phyloP scores from a whole-genome alignment of 2,888 invertebrate genomes.

The Terebella lapidaria region DNA sequence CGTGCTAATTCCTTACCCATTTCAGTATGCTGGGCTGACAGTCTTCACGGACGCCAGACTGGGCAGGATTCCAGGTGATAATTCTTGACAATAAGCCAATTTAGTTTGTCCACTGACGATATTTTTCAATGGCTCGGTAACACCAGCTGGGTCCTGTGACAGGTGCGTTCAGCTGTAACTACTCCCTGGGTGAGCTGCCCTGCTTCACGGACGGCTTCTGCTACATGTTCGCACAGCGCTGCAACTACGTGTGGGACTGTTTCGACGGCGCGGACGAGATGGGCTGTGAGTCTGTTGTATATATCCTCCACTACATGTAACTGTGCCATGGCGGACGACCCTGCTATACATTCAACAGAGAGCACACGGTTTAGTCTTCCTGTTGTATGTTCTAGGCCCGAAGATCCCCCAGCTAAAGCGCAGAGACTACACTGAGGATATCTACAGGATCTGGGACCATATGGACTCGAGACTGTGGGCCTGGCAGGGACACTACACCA shows the following conservation, averaged over 20 bases:
- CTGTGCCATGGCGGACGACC: too few species aligned
- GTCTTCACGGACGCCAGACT: neutral
- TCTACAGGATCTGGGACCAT: neutral
- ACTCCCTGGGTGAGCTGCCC: neutral
- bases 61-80: neutral
- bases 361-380: too few species aligned
- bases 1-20: too few species aligned
- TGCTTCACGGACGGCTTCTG: slow-evolving; percentile 3
- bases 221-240: neutral
- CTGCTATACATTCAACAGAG: too few species aligned
- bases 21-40: slow-evolving; percentile 2
- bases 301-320: too few species aligned
- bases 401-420: neutral
- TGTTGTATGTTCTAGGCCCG: too few species aligned
- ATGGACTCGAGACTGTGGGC: neutral
- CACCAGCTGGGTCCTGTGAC: too few species aligned
- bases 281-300: slow-evolving; percentile 2
- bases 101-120: too few species aligned
- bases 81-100: neutral
- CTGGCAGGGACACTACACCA: neutral
- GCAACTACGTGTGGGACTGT: slow-evolving; percentile 1
- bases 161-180: neutral
- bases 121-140: too few species aligned
- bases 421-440: neutral
- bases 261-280: slow-evolving; percentile 4